Evolutionary conservation across 2,888 invertebrate genomes (phyloP).

Genomic region (Bembecia ichneumoniformis): DNA sequence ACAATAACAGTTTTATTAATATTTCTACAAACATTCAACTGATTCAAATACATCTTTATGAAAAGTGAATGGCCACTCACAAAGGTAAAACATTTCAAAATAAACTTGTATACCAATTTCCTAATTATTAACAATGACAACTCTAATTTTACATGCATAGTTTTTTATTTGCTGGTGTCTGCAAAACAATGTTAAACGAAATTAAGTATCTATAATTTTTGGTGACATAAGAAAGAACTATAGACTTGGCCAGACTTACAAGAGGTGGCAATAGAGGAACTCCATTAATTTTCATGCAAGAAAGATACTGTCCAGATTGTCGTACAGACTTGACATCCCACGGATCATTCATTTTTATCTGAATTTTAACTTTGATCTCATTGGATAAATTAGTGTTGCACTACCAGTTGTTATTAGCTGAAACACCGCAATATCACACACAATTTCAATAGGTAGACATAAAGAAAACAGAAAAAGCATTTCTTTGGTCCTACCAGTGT

Average conservation of each 20-base stretch:
- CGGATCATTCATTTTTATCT: slow-evolving; percentile 54
- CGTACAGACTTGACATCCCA: slow-evolving; percentile 63
- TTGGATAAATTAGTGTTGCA: no score
- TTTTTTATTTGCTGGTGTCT: slow-evolving; percentile 13
- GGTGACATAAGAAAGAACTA: background rate
- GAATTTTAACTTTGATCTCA: background rate
- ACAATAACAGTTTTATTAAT: slow-evolving; percentile 1
- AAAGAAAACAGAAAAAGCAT: slow-evolving; percentile 21
- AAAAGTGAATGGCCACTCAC: slow-evolving; percentile 16
- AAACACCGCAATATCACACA: no score
- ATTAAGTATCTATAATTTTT: slow-evolving; percentile 2
- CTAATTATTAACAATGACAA: slow-evolving; percentile 7
- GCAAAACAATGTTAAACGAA: slow-evolving; percentile 11
- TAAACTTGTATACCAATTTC: slow-evolving; percentile 10
- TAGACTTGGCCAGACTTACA: slow-evolving; percentile 59
- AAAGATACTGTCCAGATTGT: slow-evolving; percentile 66
- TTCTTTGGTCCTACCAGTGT: slow-evolving; percentile 3
- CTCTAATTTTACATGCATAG: slow-evolving; percentile 7
- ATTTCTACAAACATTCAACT: background rate
- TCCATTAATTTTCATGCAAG: slow-evolving; percentile 82
- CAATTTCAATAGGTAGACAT: background rate
- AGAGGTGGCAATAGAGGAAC: slow-evolving; percentile 82
- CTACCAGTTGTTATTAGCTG: no score
- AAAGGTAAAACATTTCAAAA: slow-evolving; percentile 9
- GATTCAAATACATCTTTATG: slow-evolving; percentile 9